Conservation (phyloP, 2,797 vertebrate genomes). For the Masticophis lateralis region DNA sequence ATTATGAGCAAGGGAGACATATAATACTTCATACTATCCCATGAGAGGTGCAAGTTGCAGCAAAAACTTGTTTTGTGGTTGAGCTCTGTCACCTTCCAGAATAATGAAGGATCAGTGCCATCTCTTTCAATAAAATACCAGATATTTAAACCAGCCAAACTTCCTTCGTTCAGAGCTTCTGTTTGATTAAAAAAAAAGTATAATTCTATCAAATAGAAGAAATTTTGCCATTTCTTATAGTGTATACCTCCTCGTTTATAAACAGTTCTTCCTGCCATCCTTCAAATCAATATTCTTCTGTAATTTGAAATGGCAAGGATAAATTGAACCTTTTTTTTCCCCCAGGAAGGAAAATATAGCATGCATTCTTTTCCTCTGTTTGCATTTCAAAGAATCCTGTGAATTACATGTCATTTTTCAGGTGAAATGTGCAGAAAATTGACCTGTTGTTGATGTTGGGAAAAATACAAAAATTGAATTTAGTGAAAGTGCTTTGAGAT, state of each 20-base stretch:
- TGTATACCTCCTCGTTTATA: slow-evolving; percentile 17
- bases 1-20: background rate
- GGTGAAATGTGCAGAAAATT: slow-evolving; percentile 43
- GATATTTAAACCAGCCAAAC: background rate
- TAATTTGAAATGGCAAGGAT: slow-evolving; percentile 11
- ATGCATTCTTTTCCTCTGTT: background rate
- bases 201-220: background rate
- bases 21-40: background rate
- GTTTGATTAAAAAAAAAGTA: background rate
- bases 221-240: background rate
- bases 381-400: slow-evolving; percentile 31
- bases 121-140: background rate
- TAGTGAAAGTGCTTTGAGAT: slow-evolving; percentile 24
- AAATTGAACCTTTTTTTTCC: slow-evolving; percentile 28
- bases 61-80: background rate
- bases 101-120: background rate
- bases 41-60: background rate
- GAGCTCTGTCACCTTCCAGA: background rate
- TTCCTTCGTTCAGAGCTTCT: background rate
- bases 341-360: slow-evolving; percentile 36
- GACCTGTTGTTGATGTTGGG: slow-evolving; percentile 6
- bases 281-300: slow-evolving; percentile 14
- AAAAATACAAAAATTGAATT: slow-evolving; percentile 36
- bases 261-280: slow-evolving; percentile 2
- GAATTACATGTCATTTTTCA: slow-evolving; percentile 49